Evolutionary conservation across 2,888 invertebrate genomes (phyloP).

Genomic region (Mythimna impura): DNA sequence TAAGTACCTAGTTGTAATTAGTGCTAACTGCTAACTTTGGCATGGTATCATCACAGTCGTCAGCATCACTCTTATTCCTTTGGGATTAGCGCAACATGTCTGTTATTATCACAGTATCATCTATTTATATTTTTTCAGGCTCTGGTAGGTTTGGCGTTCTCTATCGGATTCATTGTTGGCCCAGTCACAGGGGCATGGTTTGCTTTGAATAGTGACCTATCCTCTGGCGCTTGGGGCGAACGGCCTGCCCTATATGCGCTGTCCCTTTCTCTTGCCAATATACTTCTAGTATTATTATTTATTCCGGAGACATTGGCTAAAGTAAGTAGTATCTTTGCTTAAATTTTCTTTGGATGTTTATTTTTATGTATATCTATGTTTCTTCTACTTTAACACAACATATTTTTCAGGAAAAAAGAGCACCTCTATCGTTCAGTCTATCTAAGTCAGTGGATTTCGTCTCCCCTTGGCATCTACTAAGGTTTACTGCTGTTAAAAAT

Average conservation of each 20-base stretch:
- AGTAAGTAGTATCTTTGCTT: constrained; percentile 77
- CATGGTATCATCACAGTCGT: background rate
- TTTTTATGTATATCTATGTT: background rate
- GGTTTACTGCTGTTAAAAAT: constrained; percentile 93
- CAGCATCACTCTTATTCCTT: background rate
- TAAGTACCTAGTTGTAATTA: no score
- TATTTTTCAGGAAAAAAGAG: constrained; percentile 92
- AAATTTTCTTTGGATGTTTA: background rate
- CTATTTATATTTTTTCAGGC: constrained; percentile 91
- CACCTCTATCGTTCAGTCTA: constrained; percentile 92
- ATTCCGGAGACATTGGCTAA: constrained; percentile 96
- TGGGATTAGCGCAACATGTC: background rate
- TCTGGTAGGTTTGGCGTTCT: constrained; percentile 99
- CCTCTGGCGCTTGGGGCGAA: constrained; percentile 93
- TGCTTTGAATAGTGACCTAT: constrained; percentile 91
- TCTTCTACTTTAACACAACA: constrained; percentile 40
- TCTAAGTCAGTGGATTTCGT: constrained; percentile 91
- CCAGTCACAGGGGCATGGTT: constrained; percentile 98
- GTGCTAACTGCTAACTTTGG: background rate
- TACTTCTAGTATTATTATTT: constrained; percentile 93
- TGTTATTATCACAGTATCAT: background rate
- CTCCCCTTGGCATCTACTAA: constrained; percentile 85
- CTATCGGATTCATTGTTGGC: constrained; percentile 98
- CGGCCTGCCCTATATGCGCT: constrained; percentile 95
- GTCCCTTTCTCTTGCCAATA: constrained; percentile 93